Base-by-base conservation (phyloP, 2,888 invertebrate genomes). In the Odontothrips loti region DNA sequence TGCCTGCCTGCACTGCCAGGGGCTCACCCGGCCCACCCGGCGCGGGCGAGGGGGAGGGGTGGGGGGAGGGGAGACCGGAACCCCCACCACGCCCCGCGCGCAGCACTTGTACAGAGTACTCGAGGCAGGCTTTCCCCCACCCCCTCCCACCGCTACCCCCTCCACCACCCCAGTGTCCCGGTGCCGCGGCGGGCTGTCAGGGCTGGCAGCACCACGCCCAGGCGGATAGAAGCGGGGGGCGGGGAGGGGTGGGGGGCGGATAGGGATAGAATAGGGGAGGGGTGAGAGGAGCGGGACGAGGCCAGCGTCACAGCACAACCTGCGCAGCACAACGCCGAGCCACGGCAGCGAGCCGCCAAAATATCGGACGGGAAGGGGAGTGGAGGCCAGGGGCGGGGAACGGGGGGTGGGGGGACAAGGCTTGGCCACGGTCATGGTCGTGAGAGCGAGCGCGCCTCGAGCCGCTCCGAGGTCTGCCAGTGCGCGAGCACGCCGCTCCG, bases 321-420 rank as follows among this genome's bases (percentile, higher is more conserved):
- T 75, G 68, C 68, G 12, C 68, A 75, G 68, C 68, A 27, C 68
- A 11, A 15, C 58, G 58, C 58, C 20, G 23, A 75, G 27, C 68
- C 68, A 75, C 68, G 10, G 23, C 68, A 75, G 68, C 23, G 68
- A 75, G 68, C 68, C 68, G 68, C 68, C 68, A 75, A 75, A 75
- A 75, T 75, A 75, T 27, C 68, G 68, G 27, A 27, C 68, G 12
- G 68, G 34, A 43, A 8, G 17, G 20, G 6, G 58, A 58, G 58
- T n/a, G 20, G 58, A 10, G 58, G 17, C 15, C 11, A 15, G 34
- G 17, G 58, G 20, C 0, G 58, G 58, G 51, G 51, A 10, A 10
- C 3, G 51, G 20, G 17, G 58, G 58, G 58, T 4, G 51, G 51
- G 51, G 51, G 51, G 17, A n/a, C n/a, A n/a, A 43, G 34, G 34